A percentile compares a stretch with the other conserved stretches of the same genome.
phyloP scores from a whole-genome alignment of 2,888 invertebrate species.

The Melipona bicolor region DNA sequence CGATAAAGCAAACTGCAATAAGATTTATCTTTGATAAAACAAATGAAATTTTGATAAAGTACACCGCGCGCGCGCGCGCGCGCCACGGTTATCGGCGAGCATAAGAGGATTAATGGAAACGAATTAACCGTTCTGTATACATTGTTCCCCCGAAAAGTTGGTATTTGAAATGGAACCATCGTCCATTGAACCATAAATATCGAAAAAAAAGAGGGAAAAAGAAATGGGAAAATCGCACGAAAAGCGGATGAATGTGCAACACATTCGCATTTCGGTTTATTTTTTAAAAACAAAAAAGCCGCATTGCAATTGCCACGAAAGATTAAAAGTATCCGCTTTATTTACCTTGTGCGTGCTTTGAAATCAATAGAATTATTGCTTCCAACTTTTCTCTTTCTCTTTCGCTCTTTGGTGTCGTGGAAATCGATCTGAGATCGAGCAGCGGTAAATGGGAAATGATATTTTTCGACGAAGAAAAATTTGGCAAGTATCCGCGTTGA shows the following conservation, averaged over 20 bases:
- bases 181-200: conserved; percentile 12
- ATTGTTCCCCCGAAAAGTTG: conserved; percentile 13
- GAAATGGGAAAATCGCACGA: neutral
- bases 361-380: neutral
- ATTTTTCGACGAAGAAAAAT: too few species aligned
- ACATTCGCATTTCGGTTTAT: conserved; percentile 4
- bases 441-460: too few species aligned
- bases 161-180: conserved; percentile 17
- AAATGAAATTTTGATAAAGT: conserved; percentile 29
- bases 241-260: conserved; percentile 19
- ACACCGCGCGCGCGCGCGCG: neutral
- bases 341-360: neutral
- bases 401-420: too few species aligned
- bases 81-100: neutral
- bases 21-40: conserved; percentile 32
- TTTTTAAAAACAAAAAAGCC: neutral
- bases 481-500: too few species aligned
- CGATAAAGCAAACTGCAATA: conserved; percentile 11
- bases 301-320: conserved; percentile 9
- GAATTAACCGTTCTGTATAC: conserved; percentile 20
- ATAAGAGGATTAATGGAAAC: conserved; percentile 32
- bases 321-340: conserved; percentile 17
- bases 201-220: neutral
- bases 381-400: neutral
- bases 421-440: neutral